Conservation (phyloP, 2,888 invertebrate genomes). For the Habroteleia sp. region DNA sequence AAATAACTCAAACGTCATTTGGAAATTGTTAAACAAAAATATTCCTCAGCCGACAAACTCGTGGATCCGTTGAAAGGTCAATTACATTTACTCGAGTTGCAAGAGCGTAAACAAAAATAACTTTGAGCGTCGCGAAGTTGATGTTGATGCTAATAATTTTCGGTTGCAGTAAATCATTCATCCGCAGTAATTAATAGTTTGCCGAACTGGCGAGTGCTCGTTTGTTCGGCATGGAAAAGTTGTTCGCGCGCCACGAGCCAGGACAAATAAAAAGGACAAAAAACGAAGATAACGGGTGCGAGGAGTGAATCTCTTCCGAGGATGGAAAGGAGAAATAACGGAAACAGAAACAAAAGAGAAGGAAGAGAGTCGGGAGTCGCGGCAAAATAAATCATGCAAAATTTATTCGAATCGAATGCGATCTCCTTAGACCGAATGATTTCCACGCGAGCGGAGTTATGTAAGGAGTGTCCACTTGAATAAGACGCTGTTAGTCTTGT, state of each 20-base stretch:
- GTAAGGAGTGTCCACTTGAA: slow-evolving; percentile 58
- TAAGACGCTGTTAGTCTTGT: slow-evolving; percentile 48
- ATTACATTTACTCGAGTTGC: slow-evolving; percentile 27
- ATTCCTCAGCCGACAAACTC: slow-evolving; percentile 15
- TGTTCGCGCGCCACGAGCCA: neutral
- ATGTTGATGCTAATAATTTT: slow-evolving; percentile 37
- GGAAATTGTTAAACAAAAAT: slow-evolving; percentile 21
- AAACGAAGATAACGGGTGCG: too few relatives aligned
- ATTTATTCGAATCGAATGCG: slow-evolving; percentile 48
- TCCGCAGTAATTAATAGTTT: slow-evolving; percentile 46
- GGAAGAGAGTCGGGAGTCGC: slow-evolving; percentile 1
- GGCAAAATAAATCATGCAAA: slow-evolving; percentile 40
- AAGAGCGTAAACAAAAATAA: slow-evolving; percentile 39
- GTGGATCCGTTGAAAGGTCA: slow-evolving; percentile 29
- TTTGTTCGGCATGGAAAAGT: slow-evolving; percentile 7
- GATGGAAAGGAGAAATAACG: neutral
- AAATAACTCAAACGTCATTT: slow-evolving; percentile 13
- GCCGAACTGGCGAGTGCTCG: slow-evolving; percentile 13
- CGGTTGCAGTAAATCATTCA: slow-evolving; percentile 31
- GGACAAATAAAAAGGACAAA: slow-evolving; percentile 1
- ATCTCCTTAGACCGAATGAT: slow-evolving; percentile 47
- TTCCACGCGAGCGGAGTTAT: slow-evolving; percentile 49
- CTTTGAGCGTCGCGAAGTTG: slow-evolving; percentile 25
- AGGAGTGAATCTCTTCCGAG: too few relatives aligned
- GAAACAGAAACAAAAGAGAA: neutral